Evolutionary conservation across 2,797 vertebrate genomes (phyloP).

Genomic region (Dermochelys coriacea): DNA sequence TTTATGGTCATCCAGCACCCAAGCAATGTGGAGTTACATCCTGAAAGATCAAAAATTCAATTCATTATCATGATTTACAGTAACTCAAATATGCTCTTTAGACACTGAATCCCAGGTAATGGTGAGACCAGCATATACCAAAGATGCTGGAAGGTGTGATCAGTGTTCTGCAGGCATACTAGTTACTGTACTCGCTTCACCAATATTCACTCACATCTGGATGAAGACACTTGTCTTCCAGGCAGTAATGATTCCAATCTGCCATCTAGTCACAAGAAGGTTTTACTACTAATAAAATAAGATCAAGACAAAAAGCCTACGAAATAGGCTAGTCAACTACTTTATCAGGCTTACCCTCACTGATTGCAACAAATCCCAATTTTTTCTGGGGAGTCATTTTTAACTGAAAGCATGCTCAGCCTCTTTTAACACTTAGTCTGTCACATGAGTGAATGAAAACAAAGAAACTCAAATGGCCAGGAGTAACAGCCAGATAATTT

Average conservation of each 20-base stretch:
- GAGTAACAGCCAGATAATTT: background rate
- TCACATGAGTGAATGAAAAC: background rate
- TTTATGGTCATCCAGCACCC: background rate
- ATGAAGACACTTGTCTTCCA: background rate
- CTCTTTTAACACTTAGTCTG: background rate
- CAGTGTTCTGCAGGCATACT: background rate
- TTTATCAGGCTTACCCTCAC: slow-evolving; percentile 46
- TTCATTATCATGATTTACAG: background rate
- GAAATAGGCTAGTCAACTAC: slow-evolving; percentile 32
- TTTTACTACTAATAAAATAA: slow-evolving; percentile 15
- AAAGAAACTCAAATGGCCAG: background rate
- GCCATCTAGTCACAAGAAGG: slow-evolving; percentile 1
- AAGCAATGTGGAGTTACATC: background rate
- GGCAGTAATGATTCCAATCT: background rate
- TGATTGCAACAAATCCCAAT: slow-evolving; percentile 47
- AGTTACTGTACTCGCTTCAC: background rate
- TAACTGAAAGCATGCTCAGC: slow-evolving; percentile 40
- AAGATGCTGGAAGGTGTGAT: background rate
- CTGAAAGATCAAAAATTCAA: background rate
- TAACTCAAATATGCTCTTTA: background rate
- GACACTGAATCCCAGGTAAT: background rate
- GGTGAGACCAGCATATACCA: background rate
- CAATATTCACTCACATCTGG: background rate
- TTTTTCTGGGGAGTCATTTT: slow-evolving; percentile 47
- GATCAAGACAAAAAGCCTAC: background rate